phyloP scores from a whole-genome alignment of 2,888 invertebrate species.

The Andrena marginata region DNA sequence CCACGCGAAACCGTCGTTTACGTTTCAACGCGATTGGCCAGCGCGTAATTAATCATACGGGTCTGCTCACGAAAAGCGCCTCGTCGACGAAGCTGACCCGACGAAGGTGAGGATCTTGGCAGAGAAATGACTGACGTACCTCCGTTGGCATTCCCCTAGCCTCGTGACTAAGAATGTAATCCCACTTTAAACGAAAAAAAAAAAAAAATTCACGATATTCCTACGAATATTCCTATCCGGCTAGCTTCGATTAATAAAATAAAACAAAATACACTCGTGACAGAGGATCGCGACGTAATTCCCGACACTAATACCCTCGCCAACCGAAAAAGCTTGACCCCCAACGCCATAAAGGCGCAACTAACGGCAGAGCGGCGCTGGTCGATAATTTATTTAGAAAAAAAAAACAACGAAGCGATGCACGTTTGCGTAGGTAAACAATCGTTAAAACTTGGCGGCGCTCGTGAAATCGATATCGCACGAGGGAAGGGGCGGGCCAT shows the following conservation, averaged over 20 bases:
- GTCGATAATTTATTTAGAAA: constrained; percentile 9
- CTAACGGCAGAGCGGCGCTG: not conserved
- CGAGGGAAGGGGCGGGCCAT: constrained; percentile 16
- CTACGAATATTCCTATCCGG: no score
- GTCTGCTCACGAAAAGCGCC: not conserved
- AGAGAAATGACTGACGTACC: not conserved
- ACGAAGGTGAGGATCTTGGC: constrained; percentile 21
- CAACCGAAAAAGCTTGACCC: no score
- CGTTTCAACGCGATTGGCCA: constrained; percentile 36
- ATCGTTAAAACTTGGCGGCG: constrained; percentile 60
- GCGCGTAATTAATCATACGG: constrained; percentile 39
- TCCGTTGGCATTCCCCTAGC: not conserved
- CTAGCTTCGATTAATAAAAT: no score
- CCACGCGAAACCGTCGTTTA: constrained; percentile 38
- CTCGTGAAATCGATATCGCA: constrained; percentile 56
- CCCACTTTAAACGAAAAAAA: no score
- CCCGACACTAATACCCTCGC: no score
- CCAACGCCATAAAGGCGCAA: no score
- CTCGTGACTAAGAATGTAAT: not conserved
- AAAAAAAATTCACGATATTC: no score
- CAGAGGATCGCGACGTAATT: no score
- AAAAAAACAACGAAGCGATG: constrained; percentile 11
- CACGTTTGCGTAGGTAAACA: constrained; percentile 39
- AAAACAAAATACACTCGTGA: no score
- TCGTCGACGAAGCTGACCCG: not conserved